Evolutionary conservation across 2,113 vertebrate genomes (phyloP).

Genomic region (Xenus cinereus): DNA sequence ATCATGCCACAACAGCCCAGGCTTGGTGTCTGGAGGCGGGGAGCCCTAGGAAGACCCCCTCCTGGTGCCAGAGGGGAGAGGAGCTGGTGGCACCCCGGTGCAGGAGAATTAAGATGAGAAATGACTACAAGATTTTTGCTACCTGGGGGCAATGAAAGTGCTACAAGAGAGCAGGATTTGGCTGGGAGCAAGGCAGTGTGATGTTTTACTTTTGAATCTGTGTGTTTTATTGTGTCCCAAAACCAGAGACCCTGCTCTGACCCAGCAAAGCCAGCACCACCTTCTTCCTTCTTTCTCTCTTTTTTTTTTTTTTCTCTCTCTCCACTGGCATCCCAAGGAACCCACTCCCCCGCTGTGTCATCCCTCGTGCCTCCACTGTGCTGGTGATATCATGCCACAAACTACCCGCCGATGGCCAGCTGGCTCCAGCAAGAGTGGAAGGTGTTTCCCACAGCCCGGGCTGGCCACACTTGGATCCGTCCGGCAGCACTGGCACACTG

Average conservation of each 20-base stretch:
- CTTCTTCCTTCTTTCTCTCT: not conserved
- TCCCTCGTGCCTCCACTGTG: accelerated
- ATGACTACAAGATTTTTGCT: not conserved
- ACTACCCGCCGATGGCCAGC: accelerated
- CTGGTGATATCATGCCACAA: not conserved
- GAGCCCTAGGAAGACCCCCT: not conserved
- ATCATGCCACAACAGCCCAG: not conserved
- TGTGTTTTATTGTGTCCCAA: accelerated
- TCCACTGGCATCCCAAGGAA: not conserved
- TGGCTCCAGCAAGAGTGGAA: not conserved
- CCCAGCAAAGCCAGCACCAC: not conserved
- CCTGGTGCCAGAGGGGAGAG: not conserved
- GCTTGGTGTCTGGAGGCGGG: accelerated
- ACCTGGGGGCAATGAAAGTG: not conserved
- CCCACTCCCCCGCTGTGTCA: not conserved
- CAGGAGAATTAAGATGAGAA: not conserved
- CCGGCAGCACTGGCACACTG: accelerated
- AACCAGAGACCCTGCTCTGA: accelerated
- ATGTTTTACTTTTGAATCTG: not conserved
- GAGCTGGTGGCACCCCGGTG: accelerated
- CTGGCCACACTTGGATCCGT: accelerated
- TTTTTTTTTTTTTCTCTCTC: not conserved
- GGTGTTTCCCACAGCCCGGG: not conserved
- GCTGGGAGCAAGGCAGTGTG: not conserved
- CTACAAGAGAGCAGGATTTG: not conserved